Base-by-base conservation (phyloP, 2,888 invertebrate genomes). In the Eucriotettix oculatus region DNA sequence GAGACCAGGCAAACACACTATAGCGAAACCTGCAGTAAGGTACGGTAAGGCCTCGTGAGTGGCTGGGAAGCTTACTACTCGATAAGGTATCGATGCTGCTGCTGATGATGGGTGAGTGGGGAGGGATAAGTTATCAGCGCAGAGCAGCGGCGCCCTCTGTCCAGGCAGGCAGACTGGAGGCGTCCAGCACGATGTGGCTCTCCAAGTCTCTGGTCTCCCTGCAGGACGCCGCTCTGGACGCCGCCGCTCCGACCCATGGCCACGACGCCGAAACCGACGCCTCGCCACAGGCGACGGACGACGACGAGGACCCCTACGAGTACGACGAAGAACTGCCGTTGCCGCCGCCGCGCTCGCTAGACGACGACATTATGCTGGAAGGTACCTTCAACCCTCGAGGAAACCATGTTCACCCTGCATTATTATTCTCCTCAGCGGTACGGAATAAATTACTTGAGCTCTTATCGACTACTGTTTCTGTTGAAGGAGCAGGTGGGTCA, bases 241-340 rank as follows among this genome's bases (percentile, higher is more conserved):
- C 54, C 54, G 54, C 29, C 17, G 54, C 16, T 17, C 53, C 57
- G 44, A 56, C 58, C n/a, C 44, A 60, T 42, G 60, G 52, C 43
- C 60, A 44, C 54, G 61, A 60, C 11, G 64, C 59, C 48, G 60
- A 52, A 16, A 58, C 42, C 29, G 61, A 57, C 16, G 58, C 54
- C 44, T 58, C 54, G 44, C 60, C 54, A 16, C 16, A n/a, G 44
- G 48, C n/a, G 40, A 59, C 43, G 43, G 62, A 43, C 9, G 62
- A 59, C 53, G 58, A 58, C 42, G 64, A 62, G 64, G 75, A 76
- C 67, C 74, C 73, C 10, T 76, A 75, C 67, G 75, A 74, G 64
- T 76, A 75, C 65, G 76, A 76, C 68, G 75, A 75, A 53, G 75
- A 75, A 62, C 71, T 74, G 61, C 70, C 71, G 29, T 52, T 54